Evolutionary conservation across 2,797 vertebrate genomes (phyloP), one percentile per base, ranked within the genome.

Genomic region (Ceryle rudis): DNA sequence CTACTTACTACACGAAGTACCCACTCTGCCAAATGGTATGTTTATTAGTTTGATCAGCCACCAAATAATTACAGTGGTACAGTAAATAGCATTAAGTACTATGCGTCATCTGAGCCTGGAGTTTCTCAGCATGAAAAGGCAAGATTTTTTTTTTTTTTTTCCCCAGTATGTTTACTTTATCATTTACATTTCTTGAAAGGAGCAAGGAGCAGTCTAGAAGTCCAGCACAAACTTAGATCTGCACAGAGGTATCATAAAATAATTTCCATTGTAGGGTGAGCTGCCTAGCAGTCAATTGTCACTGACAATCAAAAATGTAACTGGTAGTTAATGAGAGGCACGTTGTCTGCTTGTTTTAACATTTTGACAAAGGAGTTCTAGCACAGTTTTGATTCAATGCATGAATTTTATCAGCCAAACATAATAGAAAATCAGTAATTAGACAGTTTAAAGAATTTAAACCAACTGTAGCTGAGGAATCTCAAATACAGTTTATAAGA

Each of bases 131-230:
- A 46, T 75, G 62, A 83, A 84, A 70, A 83, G 41, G 37, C 65
- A 41, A 52, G 64, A 47, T 25, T 75, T 42, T 39, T 80, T 37
- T 23, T 46, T 37, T 35, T 15, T 9, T 29, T 37, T 3, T 0
- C 19, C 3, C 14, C 10, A 14, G 23, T 65, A 17, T 65, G 26
- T 91, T 96, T 93, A 83, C 64, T 87, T 90, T 71, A n/a, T 84
- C 61, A 55, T 91, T 96, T 89, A 66, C 61, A 64, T n/a, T 92
- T 96, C 81, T 80, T 95, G 90, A 96, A 94, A 96, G 67, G 94
- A 95, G 82, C 61, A 79, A 75, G 78, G 71, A 92, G 65, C 83
- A 78, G 83, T 91, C 80, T 92, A 96, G 64, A 66, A 90, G 87
- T 71, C 65, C 92, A n/a, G 47, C 47, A 82, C 57, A 88, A 95